phyloP scores from a whole-genome alignment of 2,888 invertebrate species.

The Diplazon laetatorius region DNA sequence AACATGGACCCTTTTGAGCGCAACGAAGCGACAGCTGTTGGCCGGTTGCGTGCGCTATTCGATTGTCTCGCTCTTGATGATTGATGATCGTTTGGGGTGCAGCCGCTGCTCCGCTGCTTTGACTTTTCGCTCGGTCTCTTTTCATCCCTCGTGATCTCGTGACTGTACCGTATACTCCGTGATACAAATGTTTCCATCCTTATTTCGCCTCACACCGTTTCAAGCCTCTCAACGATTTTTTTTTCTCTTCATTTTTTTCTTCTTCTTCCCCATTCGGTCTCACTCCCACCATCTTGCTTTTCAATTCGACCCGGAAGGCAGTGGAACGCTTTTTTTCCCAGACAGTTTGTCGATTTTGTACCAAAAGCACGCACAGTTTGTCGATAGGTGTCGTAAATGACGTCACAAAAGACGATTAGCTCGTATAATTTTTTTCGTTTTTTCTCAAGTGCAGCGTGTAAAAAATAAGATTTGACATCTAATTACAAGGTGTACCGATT shows the following conservation, averaged over 20 bases:
- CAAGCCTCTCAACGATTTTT: constrained; percentile 38
- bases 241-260: constrained; percentile 19
- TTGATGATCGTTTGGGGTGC: constrained; percentile 85
- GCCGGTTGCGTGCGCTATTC: constrained; percentile 82
- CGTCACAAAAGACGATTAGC: not conserved
- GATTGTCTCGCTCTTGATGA: constrained; percentile 85
- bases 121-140: constrained; percentile 69
- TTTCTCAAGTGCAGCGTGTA: too few species aligned
- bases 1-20: constrained; percentile 76
- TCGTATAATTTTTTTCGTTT: too few species aligned
- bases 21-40: constrained; percentile 85
- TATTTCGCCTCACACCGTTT: constrained; percentile 17
- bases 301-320: not conserved
- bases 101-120: constrained; percentile 71
- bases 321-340: constrained; percentile 29
- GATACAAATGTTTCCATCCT: constrained; percentile 14
- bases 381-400: not conserved
- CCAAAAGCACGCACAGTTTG: constrained; percentile 7
- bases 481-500: constrained; percentile 33
- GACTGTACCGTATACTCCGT: not conserved
- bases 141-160: constrained; percentile 54
- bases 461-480: constrained; percentile 26
- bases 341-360: constrained; percentile 27
- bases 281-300: constrained; percentile 40
- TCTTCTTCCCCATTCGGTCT: constrained; percentile 22